Percentiles rank a stretch among this genome's conserved stretches.
These are phyloP conservation scores for Micrasema longulum DNA, from an alignment of 1,140 invertebrate species.

Conservation along the genomic window DNA sequence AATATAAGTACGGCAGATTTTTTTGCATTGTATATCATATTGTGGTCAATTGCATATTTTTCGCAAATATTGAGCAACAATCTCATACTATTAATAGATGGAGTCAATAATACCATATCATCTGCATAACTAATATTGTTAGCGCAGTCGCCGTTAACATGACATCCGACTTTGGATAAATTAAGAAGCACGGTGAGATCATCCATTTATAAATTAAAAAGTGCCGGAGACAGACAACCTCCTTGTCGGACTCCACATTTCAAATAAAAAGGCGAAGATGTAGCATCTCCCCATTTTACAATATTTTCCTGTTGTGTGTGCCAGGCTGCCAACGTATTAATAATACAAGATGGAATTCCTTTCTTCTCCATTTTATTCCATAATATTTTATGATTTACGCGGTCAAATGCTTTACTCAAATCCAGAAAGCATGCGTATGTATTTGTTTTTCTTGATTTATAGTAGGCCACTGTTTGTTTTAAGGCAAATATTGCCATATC, in stretches of 20 bases:
- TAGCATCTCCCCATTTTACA: background rate
- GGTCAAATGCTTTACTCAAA: background rate
- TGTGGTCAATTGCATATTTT: too few relatives aligned
- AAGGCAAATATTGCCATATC: background rate
- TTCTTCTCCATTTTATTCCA: background rate
- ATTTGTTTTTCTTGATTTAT: background rate
- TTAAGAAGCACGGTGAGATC: background rate
- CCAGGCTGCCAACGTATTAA: background rate
- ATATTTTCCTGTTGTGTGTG: background rate
- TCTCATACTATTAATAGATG: background rate
- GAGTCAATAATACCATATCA: background rate
- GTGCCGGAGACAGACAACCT: background rate
- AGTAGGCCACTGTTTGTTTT: background rate
- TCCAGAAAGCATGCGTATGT: background rate
- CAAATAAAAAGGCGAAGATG: background rate
- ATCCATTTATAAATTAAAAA: background rate
- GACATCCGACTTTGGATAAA: background rate
- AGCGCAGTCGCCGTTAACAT: background rate
- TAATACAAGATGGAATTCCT: background rate
- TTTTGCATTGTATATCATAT: too few relatives aligned
- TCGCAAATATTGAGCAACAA: too few relatives aligned
- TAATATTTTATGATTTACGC: background rate
- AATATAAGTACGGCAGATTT: too few relatives aligned
- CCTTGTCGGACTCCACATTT: conserved; percentile 1
- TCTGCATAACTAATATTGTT: conserved; percentile 1